Evolutionary conservation across 2,888 invertebrate genomes (phyloP).

Genomic region (Pteria penguin): DNA sequence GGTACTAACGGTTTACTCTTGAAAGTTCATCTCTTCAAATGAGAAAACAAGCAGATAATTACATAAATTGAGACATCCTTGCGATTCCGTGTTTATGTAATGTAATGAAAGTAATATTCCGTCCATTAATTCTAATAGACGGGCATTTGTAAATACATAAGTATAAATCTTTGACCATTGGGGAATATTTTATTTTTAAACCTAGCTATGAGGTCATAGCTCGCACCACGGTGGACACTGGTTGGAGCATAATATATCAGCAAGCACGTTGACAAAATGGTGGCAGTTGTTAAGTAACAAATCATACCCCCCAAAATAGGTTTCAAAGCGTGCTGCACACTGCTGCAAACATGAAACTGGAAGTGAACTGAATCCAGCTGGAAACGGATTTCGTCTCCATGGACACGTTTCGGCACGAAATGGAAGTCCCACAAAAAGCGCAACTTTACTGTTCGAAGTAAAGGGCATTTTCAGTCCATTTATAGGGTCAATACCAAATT

Average conservation of each 20-base stretch:
- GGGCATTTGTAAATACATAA: too few species aligned
- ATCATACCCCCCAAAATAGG: background rate
- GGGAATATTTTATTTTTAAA: too few species aligned
- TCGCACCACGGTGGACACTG: conserved; percentile 8
- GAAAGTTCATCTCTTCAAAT: too few species aligned
- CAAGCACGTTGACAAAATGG: conserved; percentile 6
- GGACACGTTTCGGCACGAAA: background rate
- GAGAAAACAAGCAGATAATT: too few species aligned
- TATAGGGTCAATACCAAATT: conserved; percentile 1
- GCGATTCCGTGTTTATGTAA: too few species aligned
- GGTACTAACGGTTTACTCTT: too few species aligned
- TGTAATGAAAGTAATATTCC: too few species aligned
- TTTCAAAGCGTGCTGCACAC: background rate
- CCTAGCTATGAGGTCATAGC: too few species aligned
- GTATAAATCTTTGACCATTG: too few species aligned
- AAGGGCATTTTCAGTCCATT: background rate
- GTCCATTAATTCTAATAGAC: too few species aligned
- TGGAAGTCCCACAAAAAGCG: background rate
- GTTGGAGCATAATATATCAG: conserved; percentile 9
- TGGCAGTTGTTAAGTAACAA: conserved; percentile 5
- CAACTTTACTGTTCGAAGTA: background rate
- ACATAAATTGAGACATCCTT: too few species aligned
- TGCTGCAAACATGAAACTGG: background rate
- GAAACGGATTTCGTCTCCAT: background rate
- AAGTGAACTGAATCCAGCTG: conserved; percentile 7